Base-by-base conservation (phyloP, 2,888 invertebrate genomes). In the Acleris emargana region DNA sequence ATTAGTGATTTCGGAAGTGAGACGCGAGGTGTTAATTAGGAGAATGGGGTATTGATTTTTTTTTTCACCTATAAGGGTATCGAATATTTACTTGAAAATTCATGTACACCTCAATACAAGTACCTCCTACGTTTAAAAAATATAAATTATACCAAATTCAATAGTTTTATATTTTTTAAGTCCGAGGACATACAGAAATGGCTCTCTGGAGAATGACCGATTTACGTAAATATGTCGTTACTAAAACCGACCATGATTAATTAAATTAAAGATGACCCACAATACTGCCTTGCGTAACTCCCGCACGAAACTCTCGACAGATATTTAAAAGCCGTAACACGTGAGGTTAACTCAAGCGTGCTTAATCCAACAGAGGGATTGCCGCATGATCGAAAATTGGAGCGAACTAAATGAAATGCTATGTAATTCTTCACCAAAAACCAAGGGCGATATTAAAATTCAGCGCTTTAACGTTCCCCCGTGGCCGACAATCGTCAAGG, bases 381-480 rank as follows among this genome's bases (percentile, higher is more conserved):
- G 63, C 61, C 64, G 62, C 68, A 69, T 71, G 69, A 76, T 64
- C 69, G 67, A 62, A 67, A 68, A 69, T 72, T 68, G 71, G 69
- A 68, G 64, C 64, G 59, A 28, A 58, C 62, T 57, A 64, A 71
- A 71, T 57, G 70, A 68, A 67, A 71, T 67, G 67, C 69, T 68
- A 68, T 69, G 71, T 71, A 69, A 70, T 67, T 71, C 64, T 53
- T 52, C 57, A 55, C 72, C 69, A 71, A 75, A 71, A 76, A 76
- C 73, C 69, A 67, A 69, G 69, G 71, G 68, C 69, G 68, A 69
- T 78, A 79, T 81, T 70, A 76, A 79, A 79, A 75, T 76, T 78
- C 72, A 71, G 66, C 57, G 71, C 67, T 68, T 72, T 71, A 69
- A 71, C 71, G 71, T 69, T 67, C 70, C 71, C 69, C 61, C 58